These are phyloP conservation scores for Cheilosia grossa DNA, from an alignment of 2,888 invertebrate species.

Conservation along the genomic window DNA sequence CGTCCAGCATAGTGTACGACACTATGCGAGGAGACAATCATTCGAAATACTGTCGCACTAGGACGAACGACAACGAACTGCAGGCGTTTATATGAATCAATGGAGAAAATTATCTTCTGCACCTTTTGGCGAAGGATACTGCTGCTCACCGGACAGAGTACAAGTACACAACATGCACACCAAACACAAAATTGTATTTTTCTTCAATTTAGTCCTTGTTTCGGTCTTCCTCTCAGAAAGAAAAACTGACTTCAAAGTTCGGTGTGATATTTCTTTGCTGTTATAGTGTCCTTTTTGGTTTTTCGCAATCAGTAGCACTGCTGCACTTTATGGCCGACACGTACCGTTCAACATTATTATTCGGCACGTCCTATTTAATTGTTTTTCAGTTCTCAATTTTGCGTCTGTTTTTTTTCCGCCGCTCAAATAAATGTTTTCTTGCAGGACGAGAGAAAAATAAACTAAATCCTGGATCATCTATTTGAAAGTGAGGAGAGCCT, in stretches of 20 bases:
- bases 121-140: slow-evolving; percentile 61
- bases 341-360: slow-evolving; percentile 72
- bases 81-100: slow-evolving; percentile 62
- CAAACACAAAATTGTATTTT: slow-evolving; percentile 65
- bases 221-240: neutral
- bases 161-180: slow-evolving; percentile 58
- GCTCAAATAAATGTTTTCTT: slow-evolving; percentile 54
- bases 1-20: slow-evolving; percentile 7
- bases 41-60: slow-evolving; percentile 38
- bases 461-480: slow-evolving; percentile 57
- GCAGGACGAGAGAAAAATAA: slow-evolving; percentile 48
- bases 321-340: slow-evolving; percentile 74
- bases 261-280: slow-evolving; percentile 62
- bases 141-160: neutral
- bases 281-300: slow-evolving; percentile 29
- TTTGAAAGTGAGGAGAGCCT: slow-evolving; percentile 33
- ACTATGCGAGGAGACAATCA: slow-evolving; percentile 36
- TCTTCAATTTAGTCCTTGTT: slow-evolving; percentile 58
- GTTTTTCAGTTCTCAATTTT: slow-evolving; percentile 72
- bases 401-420: slow-evolving; percentile 38
- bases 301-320: slow-evolving; percentile 74
- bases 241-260: slow-evolving; percentile 43
- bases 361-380: slow-evolving; percentile 73
- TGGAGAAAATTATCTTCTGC: slow-evolving; percentile 66
- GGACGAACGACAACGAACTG: slow-evolving; percentile 24